Conservation (phyloP, 2,888 invertebrate species). For the Eupithecia subumbrata region DNA sequence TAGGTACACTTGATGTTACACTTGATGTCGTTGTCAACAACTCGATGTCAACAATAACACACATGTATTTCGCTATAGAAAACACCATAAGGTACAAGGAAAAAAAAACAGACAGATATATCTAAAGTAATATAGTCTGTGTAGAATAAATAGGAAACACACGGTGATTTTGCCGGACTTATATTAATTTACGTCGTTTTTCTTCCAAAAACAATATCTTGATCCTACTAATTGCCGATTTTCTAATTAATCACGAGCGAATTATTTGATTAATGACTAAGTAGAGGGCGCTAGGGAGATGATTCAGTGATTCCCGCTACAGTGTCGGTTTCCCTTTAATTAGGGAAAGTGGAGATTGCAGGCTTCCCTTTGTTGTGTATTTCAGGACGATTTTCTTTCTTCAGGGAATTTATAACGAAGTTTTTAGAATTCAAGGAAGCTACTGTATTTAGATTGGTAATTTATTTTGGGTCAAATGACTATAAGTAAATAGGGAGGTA, state of each 20-base stretch:
- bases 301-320: conserved; percentile 67
- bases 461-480: neutral
- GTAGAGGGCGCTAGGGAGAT: conserved; percentile 47
- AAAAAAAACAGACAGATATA: too few species aligned
- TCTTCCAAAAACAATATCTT: conserved; percentile 20
- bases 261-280: conserved; percentile 80
- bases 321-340: conserved; percentile 67
- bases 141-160: neutral
- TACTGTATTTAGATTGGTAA: conserved; percentile 2
- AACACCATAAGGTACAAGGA: too few species aligned
- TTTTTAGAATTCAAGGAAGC: neutral
- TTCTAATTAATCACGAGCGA: conserved; percentile 80
- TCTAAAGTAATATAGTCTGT: neutral
- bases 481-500: neutral
- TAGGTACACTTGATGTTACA: too few species aligned
- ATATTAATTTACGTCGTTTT: conserved; percentile 2
- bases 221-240: conserved; percentile 74
- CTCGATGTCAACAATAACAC: too few species aligned
- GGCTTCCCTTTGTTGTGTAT: conserved; percentile 22
- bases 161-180: neutral
- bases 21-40: too few species aligned
- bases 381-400: conserved; percentile 6
- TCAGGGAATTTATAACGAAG: neutral
- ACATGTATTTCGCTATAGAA: too few species aligned
- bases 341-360: conserved; percentile 63